phyloP scores from a whole-genome alignment of 2,797 vertebrate genomes.

The Sebastes diploproa region DNA sequence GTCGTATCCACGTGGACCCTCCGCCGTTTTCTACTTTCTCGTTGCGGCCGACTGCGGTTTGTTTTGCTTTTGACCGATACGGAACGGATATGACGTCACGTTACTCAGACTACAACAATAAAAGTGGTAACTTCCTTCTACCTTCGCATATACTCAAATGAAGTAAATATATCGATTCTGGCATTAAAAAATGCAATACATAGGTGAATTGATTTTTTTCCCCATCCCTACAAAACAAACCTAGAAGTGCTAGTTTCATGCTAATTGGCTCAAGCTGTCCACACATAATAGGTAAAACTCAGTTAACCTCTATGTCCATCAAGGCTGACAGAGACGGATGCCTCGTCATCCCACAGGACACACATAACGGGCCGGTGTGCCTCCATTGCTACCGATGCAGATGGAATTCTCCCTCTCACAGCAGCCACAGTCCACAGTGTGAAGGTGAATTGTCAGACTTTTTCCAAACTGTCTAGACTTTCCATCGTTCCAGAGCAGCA shows the following conservation, averaged over 20 bases:
- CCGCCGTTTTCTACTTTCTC: too few relatives aligned
- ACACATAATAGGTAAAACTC: not conserved
- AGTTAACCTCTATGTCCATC: not conserved
- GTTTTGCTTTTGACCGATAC: too few relatives aligned
- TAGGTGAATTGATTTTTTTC: not conserved
- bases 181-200: too few relatives aligned
- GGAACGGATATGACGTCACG: too few relatives aligned
- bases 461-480: slow-evolving; percentile 59
- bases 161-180: too few relatives aligned
- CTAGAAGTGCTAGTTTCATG: not conserved
- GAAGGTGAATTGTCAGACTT: slow-evolving; percentile 61
- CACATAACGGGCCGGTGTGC: not conserved
- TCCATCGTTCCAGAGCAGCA: slow-evolving; percentile 47
- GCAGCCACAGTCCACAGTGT: slow-evolving; percentile 21
- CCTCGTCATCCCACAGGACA: not conserved
- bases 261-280: not conserved
- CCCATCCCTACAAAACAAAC: not conserved
- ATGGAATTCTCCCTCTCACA: slow-evolving; percentile 3
- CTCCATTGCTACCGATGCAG: not conserved
- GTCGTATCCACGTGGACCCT: too few relatives aligned
- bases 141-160: too few relatives aligned
- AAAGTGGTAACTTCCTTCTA: too few relatives aligned
- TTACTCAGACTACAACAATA: too few relatives aligned
- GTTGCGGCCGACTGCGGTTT: too few relatives aligned
- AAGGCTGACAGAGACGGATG: not conserved